A percentile compares a stretch with the other conserved stretches of the same genome.
Evolutionary conservation across 2,888 invertebrate genomes (phyloP).

Genomic region (Opisthograptis luteolata): DNA sequence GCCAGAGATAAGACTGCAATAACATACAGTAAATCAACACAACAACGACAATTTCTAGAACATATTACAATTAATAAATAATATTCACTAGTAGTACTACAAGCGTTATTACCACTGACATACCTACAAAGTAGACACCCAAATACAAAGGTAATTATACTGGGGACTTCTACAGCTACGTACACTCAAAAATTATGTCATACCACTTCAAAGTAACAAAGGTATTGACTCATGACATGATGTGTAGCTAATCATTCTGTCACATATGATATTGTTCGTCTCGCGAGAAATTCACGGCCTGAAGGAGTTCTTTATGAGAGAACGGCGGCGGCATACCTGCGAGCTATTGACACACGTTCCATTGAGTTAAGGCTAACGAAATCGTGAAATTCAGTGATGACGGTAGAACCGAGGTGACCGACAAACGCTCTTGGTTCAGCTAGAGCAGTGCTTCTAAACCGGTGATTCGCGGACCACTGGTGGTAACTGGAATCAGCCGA

Average conservation of each 20-base stretch:
- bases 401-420: neutral
- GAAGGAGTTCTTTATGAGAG: constrained; percentile 1
- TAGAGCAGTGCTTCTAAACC: too few relatives aligned
- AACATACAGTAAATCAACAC: too few relatives aligned
- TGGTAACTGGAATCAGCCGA: too few relatives aligned
- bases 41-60: neutral
- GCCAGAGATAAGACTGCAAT: too few relatives aligned
- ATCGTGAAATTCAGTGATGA: neutral
- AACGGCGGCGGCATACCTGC: neutral
- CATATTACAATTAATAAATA: neutral
- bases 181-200: neutral
- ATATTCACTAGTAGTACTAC: neutral
- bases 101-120: too few relatives aligned
- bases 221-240: constrained; percentile 17
- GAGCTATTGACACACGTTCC: neutral
- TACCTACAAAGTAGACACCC: neutral
- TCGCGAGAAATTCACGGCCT: constrained; percentile 4
- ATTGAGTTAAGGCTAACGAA: neutral
- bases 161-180: neutral
- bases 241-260: constrained; percentile 27
- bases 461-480: too few relatives aligned
- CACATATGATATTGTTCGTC: constrained; percentile 15
- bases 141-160: neutral
- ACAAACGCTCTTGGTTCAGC: neutral
- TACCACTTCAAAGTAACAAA: neutral